Percentiles rank a stretch among this genome's conserved stretches.
Conservation (phyloP, 2,888 invertebrate genomes). For the Gasteruption jaculator region DNA sequence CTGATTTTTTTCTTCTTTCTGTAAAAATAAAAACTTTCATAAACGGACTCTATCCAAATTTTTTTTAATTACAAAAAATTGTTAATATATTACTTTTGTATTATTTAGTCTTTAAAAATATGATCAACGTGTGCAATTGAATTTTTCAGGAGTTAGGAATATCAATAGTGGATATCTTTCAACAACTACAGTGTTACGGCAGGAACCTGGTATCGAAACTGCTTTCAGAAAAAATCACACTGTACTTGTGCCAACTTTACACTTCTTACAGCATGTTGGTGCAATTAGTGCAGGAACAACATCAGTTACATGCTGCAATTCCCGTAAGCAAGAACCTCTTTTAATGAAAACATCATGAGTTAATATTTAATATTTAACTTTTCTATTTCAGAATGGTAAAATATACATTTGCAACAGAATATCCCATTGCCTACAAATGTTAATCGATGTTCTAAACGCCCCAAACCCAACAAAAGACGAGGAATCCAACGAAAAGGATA, state of each 20-base stretch:
- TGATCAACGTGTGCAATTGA: too few species aligned
- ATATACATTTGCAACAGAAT: slow-evolving; percentile 45
- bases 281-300: slow-evolving; percentile 41
- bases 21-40: slow-evolving; percentile 1
- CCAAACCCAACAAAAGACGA: slow-evolving; percentile 35
- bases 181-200: slow-evolving; percentile 35
- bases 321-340: slow-evolving; percentile 37
- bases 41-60: slow-evolving; percentile 3
- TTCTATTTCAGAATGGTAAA: slow-evolving; percentile 36
- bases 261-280: slow-evolving; percentile 39
- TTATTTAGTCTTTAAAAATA: too few species aligned
- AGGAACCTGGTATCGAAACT: slow-evolving; percentile 36
- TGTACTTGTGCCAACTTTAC: slow-evolving; percentile 42
- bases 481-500: slow-evolving; percentile 37
- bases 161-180: slow-evolving; percentile 39
- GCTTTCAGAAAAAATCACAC: slow-evolving; percentile 35
- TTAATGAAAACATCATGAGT: slow-evolving; percentile 1
- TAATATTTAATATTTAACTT: slow-evolving; percentile 6
- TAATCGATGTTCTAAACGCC: slow-evolving; percentile 37
- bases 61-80: background rate
- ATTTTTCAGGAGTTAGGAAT: slow-evolving; percentile 40
- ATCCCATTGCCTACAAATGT: slow-evolving; percentile 42
- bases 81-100: slow-evolving; percentile 1
- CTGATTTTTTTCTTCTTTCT: background rate
- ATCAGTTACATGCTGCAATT: slow-evolving; percentile 39